phyloP scores from a whole-genome alignment of 2,888 invertebrate species.

The Orthosia incerta region DNA sequence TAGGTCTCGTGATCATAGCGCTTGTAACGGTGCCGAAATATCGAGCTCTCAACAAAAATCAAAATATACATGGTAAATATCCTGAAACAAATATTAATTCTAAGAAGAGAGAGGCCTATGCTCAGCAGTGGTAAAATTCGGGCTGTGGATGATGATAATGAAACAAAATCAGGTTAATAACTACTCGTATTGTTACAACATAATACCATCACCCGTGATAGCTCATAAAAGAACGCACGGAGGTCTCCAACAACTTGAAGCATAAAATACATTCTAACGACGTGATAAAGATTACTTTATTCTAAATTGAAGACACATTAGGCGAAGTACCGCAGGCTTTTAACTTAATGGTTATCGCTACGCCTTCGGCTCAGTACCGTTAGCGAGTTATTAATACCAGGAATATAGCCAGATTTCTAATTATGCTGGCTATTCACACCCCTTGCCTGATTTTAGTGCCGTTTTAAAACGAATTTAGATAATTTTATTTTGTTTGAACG shows the following conservation, averaged over 20 bases:
- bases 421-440: slow-evolving; percentile 53
- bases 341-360: slow-evolving; percentile 76
- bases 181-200: no score
- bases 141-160: no score
- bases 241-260: slow-evolving; percentile 34
- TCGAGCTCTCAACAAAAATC: no score
- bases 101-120: no score
- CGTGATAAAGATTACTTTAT: slow-evolving; percentile 72
- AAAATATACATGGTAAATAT: no score
- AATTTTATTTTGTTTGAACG: slow-evolving; percentile 45
- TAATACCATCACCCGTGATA: slow-evolving; percentile 13
- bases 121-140: no score
- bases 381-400: slow-evolving; percentile 64
- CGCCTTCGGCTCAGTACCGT: slow-evolving; percentile 49
- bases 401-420: slow-evolving; percentile 62
- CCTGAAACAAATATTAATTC: no score
- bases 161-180: no score
- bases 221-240: slow-evolving; percentile 39
- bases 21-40: no score
- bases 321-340: slow-evolving; percentile 73
- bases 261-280: slow-evolving; percentile 59
- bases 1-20: no score
- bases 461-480: slow-evolving; percentile 50
- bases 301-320: slow-evolving; percentile 76
- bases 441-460: slow-evolving; percentile 43